Evolutionary conservation across 2,888 invertebrate species (phyloP).

Genomic region (Ariolimax columbianus): DNA sequence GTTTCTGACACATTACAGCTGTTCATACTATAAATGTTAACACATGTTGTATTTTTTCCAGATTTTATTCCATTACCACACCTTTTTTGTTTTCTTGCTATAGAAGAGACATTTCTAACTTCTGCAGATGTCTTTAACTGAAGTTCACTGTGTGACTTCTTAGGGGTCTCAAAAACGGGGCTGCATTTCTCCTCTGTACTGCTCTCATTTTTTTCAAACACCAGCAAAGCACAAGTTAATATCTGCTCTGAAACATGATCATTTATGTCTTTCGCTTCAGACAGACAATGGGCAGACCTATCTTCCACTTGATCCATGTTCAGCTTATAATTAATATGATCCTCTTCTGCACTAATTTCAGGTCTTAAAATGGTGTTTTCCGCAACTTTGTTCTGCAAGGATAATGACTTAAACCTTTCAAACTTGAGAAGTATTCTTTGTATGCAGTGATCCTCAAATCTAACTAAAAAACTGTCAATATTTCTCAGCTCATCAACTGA

Average conservation of each 20-base stretch:
- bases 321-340: not conserved
- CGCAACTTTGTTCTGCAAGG: not conserved
- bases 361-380: no score
- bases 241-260: not conserved
- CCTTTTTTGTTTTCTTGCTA: not conserved
- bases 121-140: not conserved
- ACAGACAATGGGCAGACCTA: not conserved
- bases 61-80: not conserved
- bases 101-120: not conserved
- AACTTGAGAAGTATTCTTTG: slow-evolving; percentile 15
- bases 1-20: not conserved
- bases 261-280: not conserved
- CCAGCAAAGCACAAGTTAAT: not conserved
- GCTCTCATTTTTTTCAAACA: not conserved
- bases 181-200: not conserved
- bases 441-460: slow-evolving; percentile 26
- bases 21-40: not conserved
- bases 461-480: slow-evolving; percentile 5
- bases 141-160: not conserved
- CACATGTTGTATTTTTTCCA: not conserved
- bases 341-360: not conserved
- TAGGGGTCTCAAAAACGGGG: not conserved
- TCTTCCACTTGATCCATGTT: not conserved
- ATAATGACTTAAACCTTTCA: slow-evolving; percentile 19
- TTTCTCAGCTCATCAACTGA: not conserved